phyloP scores from a whole-genome alignment of 2,113 vertebrate species.

The Chaetops frenatus region DNA sequence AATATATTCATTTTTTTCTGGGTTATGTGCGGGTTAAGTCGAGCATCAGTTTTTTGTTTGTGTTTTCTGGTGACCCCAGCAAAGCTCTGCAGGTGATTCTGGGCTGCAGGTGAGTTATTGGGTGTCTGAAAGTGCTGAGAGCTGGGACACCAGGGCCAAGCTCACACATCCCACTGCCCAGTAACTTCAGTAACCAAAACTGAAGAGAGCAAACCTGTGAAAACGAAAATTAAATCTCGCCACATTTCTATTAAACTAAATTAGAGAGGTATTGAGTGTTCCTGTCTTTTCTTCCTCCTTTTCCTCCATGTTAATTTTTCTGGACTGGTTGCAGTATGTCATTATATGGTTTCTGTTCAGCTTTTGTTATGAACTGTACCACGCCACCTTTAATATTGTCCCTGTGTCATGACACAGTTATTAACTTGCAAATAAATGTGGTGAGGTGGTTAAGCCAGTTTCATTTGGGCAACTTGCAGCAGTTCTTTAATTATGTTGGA shows the following conservation, averaged over 20 bases:
- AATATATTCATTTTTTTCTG: neutral
- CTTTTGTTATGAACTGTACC: neutral
- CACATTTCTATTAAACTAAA: neutral
- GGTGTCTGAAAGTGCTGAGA: neutral
- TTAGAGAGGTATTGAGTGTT: neutral
- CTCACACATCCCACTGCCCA: neutral
- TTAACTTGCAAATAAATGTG: neutral
- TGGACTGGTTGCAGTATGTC: neutral
- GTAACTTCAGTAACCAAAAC: neutral
- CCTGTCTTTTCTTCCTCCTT: neutral
- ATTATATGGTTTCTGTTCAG: neutral
- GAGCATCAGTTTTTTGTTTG: too few species aligned
- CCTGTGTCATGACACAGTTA: neutral
- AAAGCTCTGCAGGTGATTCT: neutral
- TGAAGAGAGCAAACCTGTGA: neutral
- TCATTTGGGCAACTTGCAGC: neutral
- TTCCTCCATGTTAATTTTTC: neutral
- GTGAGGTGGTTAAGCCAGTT: neutral
- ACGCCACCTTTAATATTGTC: neutral
- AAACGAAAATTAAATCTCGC: neutral
- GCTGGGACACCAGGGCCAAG: accelerated
- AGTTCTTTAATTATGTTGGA: neutral
- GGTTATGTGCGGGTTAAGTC: neutral
- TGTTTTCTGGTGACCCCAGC: neutral
- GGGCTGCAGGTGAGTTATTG: neutral